Evolutionary conservation across 2,888 invertebrate genomes (phyloP), one percentile per base, ranked within the genome.

Genomic region (Augochlorella aurata): DNA sequence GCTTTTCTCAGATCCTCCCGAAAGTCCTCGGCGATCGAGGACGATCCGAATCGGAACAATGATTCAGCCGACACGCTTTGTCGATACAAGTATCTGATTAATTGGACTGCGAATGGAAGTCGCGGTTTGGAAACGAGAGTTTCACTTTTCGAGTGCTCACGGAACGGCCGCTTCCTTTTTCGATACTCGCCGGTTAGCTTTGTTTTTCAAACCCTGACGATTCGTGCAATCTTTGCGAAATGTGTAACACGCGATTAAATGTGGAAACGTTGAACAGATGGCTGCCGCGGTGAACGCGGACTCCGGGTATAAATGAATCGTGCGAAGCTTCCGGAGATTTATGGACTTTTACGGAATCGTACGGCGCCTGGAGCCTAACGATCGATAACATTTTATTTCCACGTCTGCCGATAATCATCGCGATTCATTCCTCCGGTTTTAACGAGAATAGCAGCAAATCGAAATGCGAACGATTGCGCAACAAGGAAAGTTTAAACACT

Each of bases 401-500:
- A 12, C 54, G 54, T 14, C 21, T 14, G 14, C 10, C 54, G 21
- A 47, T 12, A 12, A 24, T 54, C 7, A 24, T 54, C 14, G 21
- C 14, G 38, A 54, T 12, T 54, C n/a, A n/a, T n/a, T n/a, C n/a
- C n/a, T n/a, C 16, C 7, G 12, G 54, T 12, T 58, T 24, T 16
- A 8, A 24, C 58, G 45, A 9, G 14, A 47, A 50, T 0, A 5
- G 38, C 9, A 18, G 18, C 18, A 38, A 18, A 38, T 29, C 18
- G 63, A 38, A 63, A 63, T 18, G 16, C 54, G 18, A n/a, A 18
- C 29, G 29, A 16, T 81, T 79, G 47, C 16, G 70, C 66, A 81
- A 81, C 70, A 52, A 81, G 52, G 66, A 66, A 81, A 81, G 79
- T 78, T 45, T 49, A 38, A 4, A 70, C 54, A 24, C 14, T 65